Conservation (phyloP, 2,797 vertebrate species). For the Calcarius lapponicus region DNA sequence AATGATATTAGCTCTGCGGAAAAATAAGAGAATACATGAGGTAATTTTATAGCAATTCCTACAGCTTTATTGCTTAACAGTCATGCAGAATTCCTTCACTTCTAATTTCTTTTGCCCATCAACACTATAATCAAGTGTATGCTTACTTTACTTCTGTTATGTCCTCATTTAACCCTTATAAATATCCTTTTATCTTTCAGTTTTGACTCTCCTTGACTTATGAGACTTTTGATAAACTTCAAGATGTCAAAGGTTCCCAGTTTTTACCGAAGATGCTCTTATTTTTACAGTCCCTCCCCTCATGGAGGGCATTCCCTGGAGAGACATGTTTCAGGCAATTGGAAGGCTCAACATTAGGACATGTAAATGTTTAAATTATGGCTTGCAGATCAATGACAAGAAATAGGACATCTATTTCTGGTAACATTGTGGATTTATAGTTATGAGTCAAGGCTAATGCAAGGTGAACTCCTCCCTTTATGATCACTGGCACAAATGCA, state of each 20-base stretch:
- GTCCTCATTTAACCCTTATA: neutral
- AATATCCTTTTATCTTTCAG: neutral
- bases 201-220: conserved; percentile 4
- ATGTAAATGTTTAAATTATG: conserved; percentile 72
- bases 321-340: conserved; percentile 41
- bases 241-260: neutral
- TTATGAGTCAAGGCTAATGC: conserved; percentile 71
- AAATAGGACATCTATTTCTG: conserved; percentile 78
- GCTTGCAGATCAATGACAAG: conserved; percentile 74
- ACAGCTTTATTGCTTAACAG: neutral
- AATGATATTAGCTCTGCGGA: neutral
- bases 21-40: neutral
- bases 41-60: neutral
- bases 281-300: conserved; percentile 9
- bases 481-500: conserved; percentile 49
- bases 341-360: conserved; percentile 46
- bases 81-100: neutral
- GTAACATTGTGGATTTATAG: conserved; percentile 73
- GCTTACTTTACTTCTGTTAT: neutral
- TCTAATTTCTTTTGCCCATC: neutral
- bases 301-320: neutral
- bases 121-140: neutral
- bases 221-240: neutral
- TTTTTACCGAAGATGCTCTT: neutral
- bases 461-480: conserved; percentile 73